A percentile compares a stretch with the other conserved stretches of the same genome.
Conservation (phyloP, 2,888 invertebrate species). For the Drosophila rubida region DNA sequence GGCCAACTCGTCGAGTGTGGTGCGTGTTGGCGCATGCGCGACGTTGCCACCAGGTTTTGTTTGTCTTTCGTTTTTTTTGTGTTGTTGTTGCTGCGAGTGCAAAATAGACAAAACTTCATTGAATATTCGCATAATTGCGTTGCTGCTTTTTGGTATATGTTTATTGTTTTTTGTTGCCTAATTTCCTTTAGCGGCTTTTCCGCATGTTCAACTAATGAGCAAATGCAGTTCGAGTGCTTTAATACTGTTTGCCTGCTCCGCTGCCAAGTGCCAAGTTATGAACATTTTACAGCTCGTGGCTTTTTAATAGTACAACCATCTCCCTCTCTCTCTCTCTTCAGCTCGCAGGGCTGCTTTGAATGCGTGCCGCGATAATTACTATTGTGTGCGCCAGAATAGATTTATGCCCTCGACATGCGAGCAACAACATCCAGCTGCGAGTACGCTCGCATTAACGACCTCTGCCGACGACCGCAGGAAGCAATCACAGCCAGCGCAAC, state of each 20-base stretch:
- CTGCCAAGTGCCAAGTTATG: constrained; percentile 9
- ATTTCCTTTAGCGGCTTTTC: constrained; percentile 33
- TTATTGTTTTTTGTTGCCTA: constrained; percentile 25
- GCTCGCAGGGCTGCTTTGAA: constrained; percentile 8
- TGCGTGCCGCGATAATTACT: background rate
- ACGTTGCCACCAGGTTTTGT: constrained; percentile 33
- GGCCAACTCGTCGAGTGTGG: constrained; percentile 6
- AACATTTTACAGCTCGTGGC: constrained; percentile 23
- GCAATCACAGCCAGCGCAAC: background rate
- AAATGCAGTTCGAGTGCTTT: constrained; percentile 62
- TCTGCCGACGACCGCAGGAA: background rate
- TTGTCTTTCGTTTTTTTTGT: constrained; percentile 24
- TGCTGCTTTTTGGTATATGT: constrained; percentile 15
- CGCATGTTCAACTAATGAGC: constrained; percentile 66
- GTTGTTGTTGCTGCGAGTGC: constrained; percentile 14
- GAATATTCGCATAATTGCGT: constrained; percentile 77
- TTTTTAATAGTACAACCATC: constrained; percentile 23
- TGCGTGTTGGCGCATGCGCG: constrained; percentile 72
- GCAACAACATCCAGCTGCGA: constrained; percentile 38
- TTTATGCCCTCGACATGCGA: constrained; percentile 35
- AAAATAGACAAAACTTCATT: constrained; percentile 59
- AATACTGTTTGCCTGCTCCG: constrained; percentile 36
- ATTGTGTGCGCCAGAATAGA: constrained; percentile 10
- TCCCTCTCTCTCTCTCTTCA: too few relatives aligned
- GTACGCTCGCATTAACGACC: constrained; percentile 16